phyloP scores from a whole-genome alignment of 2,797 vertebrate genomes.

The Borostomias antarcticus region DNA sequence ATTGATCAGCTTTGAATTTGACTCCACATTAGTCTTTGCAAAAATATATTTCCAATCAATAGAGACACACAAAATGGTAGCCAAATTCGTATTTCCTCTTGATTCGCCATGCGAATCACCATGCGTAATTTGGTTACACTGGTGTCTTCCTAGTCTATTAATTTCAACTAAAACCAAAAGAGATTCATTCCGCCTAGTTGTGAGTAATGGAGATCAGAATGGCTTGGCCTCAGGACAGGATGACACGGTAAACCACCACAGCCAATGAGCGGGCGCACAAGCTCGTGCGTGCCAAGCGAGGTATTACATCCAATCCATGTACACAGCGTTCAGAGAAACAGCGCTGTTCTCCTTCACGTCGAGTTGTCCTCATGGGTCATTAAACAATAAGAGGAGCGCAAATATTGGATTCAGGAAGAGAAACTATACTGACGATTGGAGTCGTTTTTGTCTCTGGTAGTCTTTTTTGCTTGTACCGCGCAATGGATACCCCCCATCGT shows the following conservation, averaged over 20 bases:
- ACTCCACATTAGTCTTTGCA: too few relatives aligned
- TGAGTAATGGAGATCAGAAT: slow-evolving; percentile 44
- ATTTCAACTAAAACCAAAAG: slow-evolving; percentile 1
- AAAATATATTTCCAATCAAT: too few relatives aligned
- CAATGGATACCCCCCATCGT: slow-evolving; percentile 21
- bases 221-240: slow-evolving; percentile 57
- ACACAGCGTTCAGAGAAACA: slow-evolving; percentile 47
- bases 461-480: background rate
- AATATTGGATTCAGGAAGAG: slow-evolving; percentile 20
- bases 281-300: slow-evolving; percentile 42
- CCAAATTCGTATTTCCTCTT: too few relatives aligned
- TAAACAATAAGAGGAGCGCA: background rate
- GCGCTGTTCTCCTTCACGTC: background rate
- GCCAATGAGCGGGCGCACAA: slow-evolving; percentile 66
- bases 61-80: too few relatives aligned
- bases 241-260: slow-evolving; percentile 54
- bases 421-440: background rate
- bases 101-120: too few relatives aligned
- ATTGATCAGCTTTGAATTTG: too few relatives aligned
- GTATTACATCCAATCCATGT: slow-evolving; percentile 36
- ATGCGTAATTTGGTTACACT: too few relatives aligned
- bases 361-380: background rate
- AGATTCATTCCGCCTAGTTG: slow-evolving; percentile 21
- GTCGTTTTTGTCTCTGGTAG: background rate
- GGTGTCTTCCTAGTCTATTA: background rate